Evolutionary conservation across 37 sponge, comb jelly and placozoan species (phyloP).

Genomic region (Beroe forskalii): DNA sequence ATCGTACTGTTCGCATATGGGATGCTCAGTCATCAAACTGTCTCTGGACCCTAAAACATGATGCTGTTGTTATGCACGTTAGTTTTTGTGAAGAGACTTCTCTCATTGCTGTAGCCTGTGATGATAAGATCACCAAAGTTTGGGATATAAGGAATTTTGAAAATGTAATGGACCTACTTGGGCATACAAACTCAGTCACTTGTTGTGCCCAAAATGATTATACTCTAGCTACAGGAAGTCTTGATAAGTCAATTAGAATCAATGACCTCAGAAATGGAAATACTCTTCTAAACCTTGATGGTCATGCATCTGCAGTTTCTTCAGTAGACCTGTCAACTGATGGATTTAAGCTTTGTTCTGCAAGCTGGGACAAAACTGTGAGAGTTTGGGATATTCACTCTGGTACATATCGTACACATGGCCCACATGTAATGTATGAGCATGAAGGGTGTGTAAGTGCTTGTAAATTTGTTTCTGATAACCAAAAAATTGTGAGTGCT

Average conservation of each 20-base stretch:
- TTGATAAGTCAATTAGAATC: conserved; percentile 40
- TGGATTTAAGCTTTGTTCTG: conserved; percentile 71
- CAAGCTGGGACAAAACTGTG: conserved; percentile 86
- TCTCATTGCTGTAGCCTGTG: conserved; percentile 41
- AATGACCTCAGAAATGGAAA: conserved; percentile 4
- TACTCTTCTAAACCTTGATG: not conserved
- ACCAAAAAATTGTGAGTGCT: conserved; percentile 50
- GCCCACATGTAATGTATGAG: conserved; percentile 70
- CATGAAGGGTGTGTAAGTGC: conserved; percentile 93
- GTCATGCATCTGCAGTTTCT: conserved; percentile 51
- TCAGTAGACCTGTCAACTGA: conserved; percentile 37
- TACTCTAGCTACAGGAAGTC: conserved; percentile 47
- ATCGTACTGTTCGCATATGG: conserved; percentile 43
- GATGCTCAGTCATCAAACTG: conserved; percentile 16
- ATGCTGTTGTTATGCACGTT: not conserved
- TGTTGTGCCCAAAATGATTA: conserved; percentile 12
- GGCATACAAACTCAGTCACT: conserved; percentile 32
- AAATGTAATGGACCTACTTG: conserved; percentile 2
- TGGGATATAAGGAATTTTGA: conserved; percentile 52
- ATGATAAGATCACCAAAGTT: conserved; percentile 21
- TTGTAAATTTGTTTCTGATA: conserved; percentile 75
- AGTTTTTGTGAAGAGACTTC: conserved; percentile 43
- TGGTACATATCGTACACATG: conserved; percentile 66
- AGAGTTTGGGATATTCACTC: conserved; percentile 76
- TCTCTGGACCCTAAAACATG: conserved; percentile 55